These are phyloP conservation scores for Laspeyria flexula DNA, from an alignment of 2,888 invertebrate species.

Conservation along the genomic window DNA sequence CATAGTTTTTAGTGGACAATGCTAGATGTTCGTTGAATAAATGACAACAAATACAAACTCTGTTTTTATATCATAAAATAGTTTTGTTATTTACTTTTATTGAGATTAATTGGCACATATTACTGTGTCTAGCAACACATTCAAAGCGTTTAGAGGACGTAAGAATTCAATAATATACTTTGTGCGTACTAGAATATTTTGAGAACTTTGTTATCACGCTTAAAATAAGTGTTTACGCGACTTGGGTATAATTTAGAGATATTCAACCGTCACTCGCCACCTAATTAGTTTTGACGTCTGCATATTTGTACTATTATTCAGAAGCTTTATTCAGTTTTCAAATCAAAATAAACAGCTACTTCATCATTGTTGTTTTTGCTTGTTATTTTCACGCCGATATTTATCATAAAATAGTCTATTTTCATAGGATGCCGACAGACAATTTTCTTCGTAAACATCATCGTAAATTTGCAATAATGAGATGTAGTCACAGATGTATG, in stretches of 20 bases:
- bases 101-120: too few relatives aligned
- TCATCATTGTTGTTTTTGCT: constrained; percentile 6
- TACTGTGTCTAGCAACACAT: too few relatives aligned
- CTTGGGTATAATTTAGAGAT: constrained; percentile 24
- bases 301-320: constrained; percentile 37
- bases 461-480: constrained; percentile 3
- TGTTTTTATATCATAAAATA: too few relatives aligned
- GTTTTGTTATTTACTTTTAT: too few relatives aligned
- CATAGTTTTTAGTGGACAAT: too few relatives aligned
- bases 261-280: constrained; percentile 29
- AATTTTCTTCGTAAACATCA: neutral
- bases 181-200: neutral
- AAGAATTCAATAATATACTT: neutral
- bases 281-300: constrained; percentile 40
- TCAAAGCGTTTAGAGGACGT: neutral
- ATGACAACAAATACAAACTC: too few relatives aligned
- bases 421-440: neutral
- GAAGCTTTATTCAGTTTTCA: constrained; percentile 5
- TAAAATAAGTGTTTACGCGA: constrained; percentile 21
- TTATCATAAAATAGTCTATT: neutral
- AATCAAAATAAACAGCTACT: constrained; percentile 9
- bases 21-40: too few relatives aligned
- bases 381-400: constrained; percentile 3
- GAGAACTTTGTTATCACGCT: neutral
- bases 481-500: constrained; percentile 12